phyloP scores from a whole-genome alignment of 1,140 invertebrate genomes.

The Drepana arcuata region DNA sequence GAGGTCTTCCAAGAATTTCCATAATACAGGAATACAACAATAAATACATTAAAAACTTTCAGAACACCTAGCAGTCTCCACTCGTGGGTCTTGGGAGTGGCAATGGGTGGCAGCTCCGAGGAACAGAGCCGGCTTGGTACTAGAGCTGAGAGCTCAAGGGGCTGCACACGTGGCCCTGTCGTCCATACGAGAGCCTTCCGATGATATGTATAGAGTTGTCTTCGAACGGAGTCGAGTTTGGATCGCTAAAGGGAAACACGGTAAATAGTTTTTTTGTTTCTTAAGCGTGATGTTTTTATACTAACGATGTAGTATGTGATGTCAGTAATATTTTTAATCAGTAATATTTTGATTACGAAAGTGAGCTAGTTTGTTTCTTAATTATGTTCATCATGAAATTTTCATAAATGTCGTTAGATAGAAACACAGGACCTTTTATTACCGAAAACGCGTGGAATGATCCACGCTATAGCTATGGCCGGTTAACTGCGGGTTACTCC shows the following conservation, averaged over 20 bases:
- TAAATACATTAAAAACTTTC: conserved; percentile 15
- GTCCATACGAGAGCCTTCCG: conserved; percentile 59
- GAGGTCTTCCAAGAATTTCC: no score
- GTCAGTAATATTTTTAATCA: no score
- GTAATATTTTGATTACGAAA: no score
- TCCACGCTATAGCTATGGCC: no score
- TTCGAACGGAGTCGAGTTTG: conserved; percentile 74
- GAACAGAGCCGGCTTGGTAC: conserved; percentile 73
- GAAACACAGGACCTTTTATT: no score
- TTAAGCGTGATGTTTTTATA: no score
- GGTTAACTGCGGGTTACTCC: no score
- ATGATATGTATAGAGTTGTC: conserved; percentile 75
- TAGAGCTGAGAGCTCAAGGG: conserved; percentile 72
- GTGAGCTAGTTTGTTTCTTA: no score
- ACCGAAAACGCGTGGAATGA: no score
- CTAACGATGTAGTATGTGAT: no score
- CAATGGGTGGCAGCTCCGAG: conserved; percentile 75
- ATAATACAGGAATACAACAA: neutral
- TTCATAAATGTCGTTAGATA: no score
- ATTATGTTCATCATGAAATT: no score
- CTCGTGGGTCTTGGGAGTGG: conserved; percentile 74
- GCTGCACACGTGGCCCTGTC: conserved; percentile 74
- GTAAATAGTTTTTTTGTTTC: conserved; percentile 50
- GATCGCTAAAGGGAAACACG: conserved; percentile 77
- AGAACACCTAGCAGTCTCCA: conserved; percentile 77